Conservation (phyloP, 2,888 invertebrate genomes). For the Nomada ruficornis region DNA sequence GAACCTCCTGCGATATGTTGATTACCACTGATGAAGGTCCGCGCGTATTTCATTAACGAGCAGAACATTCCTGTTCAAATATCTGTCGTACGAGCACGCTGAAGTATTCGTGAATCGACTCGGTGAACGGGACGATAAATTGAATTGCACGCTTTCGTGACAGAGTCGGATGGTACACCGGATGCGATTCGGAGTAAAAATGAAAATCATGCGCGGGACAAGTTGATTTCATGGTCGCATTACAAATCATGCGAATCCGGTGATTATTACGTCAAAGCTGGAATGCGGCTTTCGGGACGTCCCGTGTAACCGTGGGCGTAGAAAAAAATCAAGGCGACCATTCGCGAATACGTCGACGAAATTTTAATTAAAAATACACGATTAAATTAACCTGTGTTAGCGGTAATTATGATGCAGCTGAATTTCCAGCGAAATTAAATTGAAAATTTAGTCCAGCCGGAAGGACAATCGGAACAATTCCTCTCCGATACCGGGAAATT, state of each 20-base stretch:
- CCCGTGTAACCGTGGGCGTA: constrained; percentile 22
- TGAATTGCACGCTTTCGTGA: too few relatives aligned
- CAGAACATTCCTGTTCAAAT: neutral
- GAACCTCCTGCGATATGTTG: constrained; percentile 21
- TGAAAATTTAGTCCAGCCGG: too few relatives aligned
- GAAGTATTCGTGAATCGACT: too few relatives aligned
- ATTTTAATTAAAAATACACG: neutral
- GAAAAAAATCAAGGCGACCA: neutral
- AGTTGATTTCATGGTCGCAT: constrained; percentile 32
- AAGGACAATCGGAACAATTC: neutral
- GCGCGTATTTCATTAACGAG: constrained; percentile 5
- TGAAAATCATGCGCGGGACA: constrained; percentile 9
- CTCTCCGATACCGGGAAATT: neutral
- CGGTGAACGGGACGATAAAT: too few relatives aligned
- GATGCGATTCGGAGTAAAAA: too few relatives aligned
- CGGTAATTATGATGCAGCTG: too few relatives aligned
- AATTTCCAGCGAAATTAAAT: neutral
- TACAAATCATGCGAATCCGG: constrained; percentile 44
- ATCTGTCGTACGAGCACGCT: too few relatives aligned
- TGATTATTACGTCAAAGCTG: constrained; percentile 33
- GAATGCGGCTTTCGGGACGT: constrained; percentile 26
- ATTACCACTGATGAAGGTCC: constrained; percentile 38
- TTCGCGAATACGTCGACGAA: neutral
- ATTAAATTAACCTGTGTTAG: too few relatives aligned
- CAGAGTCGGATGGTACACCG: too few relatives aligned